These are phyloP conservation scores for Deilephila elpenor DNA, from an alignment of 2,888 invertebrate genomes.

Conservation along the genomic window DNA sequence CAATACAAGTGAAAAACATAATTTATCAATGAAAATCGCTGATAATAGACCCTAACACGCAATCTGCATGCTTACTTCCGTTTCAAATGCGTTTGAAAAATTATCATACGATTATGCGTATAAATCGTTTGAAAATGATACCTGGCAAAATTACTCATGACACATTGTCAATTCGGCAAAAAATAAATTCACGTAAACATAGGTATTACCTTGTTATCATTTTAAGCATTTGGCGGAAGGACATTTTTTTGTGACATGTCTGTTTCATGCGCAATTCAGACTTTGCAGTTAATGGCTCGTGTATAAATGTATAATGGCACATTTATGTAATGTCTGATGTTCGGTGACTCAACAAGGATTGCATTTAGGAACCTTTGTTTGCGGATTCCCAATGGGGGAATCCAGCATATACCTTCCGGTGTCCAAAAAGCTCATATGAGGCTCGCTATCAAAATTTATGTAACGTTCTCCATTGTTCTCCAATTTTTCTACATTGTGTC, in stretches of 20 bases:
- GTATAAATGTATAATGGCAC: too few relatives aligned
- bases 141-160: neutral
- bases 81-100: neutral
- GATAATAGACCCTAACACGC: neutral
- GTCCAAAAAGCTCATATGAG: too few relatives aligned
- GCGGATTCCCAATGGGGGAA: too few relatives aligned
- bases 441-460: too few relatives aligned
- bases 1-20: neutral
- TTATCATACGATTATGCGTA: neutral
- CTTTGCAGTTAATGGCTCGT: too few relatives aligned
- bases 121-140: constrained; percentile 1
- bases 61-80: neutral
- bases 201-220: neutral
- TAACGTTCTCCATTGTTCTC: too few relatives aligned
- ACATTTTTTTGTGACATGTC: neutral
- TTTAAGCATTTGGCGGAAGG: neutral
- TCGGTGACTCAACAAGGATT: too few relatives aligned
- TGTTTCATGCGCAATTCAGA: neutral
- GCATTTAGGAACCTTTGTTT: too few relatives aligned
- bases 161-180: constrained; percentile 3
- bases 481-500: too few relatives aligned
- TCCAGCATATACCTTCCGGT: too few relatives aligned
- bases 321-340: too few relatives aligned
- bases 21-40: neutral
- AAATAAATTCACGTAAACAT: neutral